phyloP scores from a whole-genome alignment of 2,113 vertebrate genomes.

The Otis tarda region DNA sequence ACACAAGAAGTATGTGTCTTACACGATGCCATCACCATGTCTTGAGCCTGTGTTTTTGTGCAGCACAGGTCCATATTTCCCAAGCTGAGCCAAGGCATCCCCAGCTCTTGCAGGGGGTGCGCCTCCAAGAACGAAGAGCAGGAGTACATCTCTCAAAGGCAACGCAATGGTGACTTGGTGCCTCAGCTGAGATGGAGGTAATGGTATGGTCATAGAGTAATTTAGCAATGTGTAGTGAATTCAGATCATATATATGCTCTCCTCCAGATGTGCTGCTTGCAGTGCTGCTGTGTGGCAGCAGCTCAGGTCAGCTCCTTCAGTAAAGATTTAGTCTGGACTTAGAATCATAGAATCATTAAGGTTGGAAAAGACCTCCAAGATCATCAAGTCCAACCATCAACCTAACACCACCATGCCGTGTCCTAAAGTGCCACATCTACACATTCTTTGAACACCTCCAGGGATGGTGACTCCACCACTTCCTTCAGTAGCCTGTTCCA shows the following conservation, averaged over 20 bases:
- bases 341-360: neutral
- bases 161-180: neutral
- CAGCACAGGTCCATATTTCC: neutral
- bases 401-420: no score
- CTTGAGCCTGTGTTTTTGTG: neutral
- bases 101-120: neutral
- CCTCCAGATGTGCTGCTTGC: neutral
- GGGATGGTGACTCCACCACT: no score
- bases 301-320: neutral
- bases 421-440: no score
- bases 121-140: neutral
- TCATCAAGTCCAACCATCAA: no score
- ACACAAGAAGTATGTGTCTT: neutral
- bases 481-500: no score
- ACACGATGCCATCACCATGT: neutral
- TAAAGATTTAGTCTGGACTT: neutral
- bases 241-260: neutral
- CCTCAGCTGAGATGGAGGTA: neutral
- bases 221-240: neutral
- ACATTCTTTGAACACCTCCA: no score
- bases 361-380: neutral
- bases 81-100: fast-evolving
- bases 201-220: neutral
- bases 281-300: neutral
- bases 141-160: neutral